phyloP scores from a whole-genome alignment of 53 echinoderm and acorn worm genomes.

The Mesocentrotus franciscanus region DNA sequence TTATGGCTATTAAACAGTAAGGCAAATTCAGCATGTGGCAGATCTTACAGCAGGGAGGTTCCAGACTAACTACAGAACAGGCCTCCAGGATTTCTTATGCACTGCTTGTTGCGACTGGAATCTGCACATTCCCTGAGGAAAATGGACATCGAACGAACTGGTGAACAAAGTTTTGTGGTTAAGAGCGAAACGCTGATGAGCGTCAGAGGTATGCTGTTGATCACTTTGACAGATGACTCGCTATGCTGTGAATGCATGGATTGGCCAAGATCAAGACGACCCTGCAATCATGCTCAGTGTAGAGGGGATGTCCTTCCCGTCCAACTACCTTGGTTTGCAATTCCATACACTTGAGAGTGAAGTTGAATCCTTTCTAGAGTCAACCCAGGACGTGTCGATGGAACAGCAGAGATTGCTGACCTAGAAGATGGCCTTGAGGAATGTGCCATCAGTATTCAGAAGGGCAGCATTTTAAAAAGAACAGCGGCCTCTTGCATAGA shows the following conservation, averaged over 20 bases:
- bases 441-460: neutral
- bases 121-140: conserved; percentile 2
- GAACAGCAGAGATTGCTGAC: neutral
- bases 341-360: neutral
- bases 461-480: neutral
- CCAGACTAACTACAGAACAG: neutral
- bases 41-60: conserved; percentile 30
- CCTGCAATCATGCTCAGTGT: conserved; percentile 8
- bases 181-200: conserved; percentile 24
- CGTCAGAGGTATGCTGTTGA: neutral
- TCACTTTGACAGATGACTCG: neutral
- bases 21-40: conserved; percentile 26
- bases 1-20: conserved; percentile 47
- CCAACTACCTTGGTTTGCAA: neutral
- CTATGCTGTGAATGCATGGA: neutral
- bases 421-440: neutral
- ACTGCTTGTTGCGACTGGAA: neutral
- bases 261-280: neutral
- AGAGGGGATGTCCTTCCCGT: neutral
- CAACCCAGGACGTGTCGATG: neutral
- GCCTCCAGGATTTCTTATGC: neutral
- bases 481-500: neutral
- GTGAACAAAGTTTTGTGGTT: neutral
- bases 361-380: neutral
- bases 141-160: conserved; percentile 21